A percentile compares a stretch with the other conserved stretches of the same genome.
phyloP scores from a whole-genome alignment of 2,797 vertebrate species.

The Sphenodon punctatus region DNA sequence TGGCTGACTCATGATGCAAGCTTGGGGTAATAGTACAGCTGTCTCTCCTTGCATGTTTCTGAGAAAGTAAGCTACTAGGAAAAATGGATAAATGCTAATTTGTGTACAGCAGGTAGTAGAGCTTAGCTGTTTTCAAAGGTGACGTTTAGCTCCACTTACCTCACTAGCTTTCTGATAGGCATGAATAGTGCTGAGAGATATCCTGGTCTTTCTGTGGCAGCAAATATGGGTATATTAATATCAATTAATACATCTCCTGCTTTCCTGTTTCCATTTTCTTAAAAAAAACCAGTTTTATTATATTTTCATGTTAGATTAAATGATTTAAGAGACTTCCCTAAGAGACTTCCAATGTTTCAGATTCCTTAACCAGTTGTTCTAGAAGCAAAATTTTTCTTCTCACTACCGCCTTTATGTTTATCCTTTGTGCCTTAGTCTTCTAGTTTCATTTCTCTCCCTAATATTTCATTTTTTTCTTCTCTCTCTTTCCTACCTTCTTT shows the following conservation, averaged over 20 bases:
- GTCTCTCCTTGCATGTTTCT: not conserved
- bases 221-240: no score
- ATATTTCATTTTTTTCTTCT: not conserved
- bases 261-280: not conserved
- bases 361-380: not conserved
- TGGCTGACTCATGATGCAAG: not conserved
- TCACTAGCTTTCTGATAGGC: not conserved
- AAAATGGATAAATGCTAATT: no score
- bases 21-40: not conserved
- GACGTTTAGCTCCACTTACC: not conserved
- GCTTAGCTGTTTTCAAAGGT: not conserved
- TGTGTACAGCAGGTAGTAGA: fast-evolving
- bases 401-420: not conserved
- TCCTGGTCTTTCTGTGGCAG: not conserved
- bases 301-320: not conserved
- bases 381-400: not conserved
- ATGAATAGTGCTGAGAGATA: not conserved
- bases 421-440: not conserved
- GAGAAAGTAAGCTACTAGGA: not conserved
- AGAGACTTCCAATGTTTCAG: no score
- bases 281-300: not conserved
- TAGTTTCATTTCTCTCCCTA: not conserved
- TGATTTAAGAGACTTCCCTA: not conserved
- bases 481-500: not conserved
- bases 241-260: no score